Evolutionary conservation across 2,797 vertebrate genomes (phyloP).

Genomic region (Manis javanica): DNA sequence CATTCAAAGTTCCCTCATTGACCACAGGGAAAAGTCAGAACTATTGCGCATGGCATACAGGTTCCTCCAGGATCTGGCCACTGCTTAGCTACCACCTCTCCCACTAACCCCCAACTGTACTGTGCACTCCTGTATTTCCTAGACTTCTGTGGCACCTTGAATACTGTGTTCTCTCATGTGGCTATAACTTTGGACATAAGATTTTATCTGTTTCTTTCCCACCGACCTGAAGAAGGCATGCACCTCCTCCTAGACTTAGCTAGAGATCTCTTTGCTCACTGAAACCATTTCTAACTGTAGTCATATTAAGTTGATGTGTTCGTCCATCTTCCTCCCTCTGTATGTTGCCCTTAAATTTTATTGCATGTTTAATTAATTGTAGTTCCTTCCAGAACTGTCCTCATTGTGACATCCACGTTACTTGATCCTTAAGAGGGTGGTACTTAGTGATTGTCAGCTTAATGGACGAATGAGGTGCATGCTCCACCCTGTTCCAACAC

Average conservation of each 20-base stretch:
- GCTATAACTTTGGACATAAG: background rate
- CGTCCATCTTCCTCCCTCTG: background rate
- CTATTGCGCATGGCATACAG: rapidly evolving
- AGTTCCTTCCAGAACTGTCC: background rate
- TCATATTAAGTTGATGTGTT: background rate
- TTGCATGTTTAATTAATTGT: background rate
- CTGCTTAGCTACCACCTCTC: too few species aligned
- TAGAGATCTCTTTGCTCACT: background rate
- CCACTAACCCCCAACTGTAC: background rate
- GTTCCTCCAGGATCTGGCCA: background rate
- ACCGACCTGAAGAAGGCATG: background rate
- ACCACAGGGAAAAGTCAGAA: background rate
- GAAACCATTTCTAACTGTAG: background rate
- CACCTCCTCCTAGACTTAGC: background rate
- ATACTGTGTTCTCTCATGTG: background rate
- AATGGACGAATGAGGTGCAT: background rate
- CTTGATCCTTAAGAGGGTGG: background rate
- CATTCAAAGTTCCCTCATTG: background rate
- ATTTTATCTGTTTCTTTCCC: background rate
- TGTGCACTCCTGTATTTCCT: background rate
- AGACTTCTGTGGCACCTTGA: background rate
- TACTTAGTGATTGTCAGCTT: background rate
- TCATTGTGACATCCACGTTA: background rate
- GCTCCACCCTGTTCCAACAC: background rate
- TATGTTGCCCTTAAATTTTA: background rate